Base-by-base conservation (phyloP, 2,797 vertebrate species). In the Hypotaenidia okinawae region DNA sequence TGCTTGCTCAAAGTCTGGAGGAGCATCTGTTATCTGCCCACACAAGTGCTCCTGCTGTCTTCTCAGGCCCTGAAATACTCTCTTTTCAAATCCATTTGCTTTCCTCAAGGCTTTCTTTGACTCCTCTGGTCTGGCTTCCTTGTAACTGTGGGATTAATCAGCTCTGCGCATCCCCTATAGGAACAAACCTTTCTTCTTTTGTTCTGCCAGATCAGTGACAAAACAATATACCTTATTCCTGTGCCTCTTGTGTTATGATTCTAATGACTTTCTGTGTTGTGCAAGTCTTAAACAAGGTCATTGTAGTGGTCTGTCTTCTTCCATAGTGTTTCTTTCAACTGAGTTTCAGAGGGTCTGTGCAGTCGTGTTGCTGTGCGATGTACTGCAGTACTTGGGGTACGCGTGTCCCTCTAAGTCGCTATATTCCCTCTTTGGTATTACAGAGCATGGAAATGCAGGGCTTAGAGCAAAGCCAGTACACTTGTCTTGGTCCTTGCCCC, bases 341-440 rank as follows among this genome's bases (percentile, higher is more conserved):
- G 49, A 28, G 16, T 70, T 84, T 68, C 58, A 62, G 62, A 47
- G 15, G 11, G 18, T 28, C 54, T 59, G 0, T 47, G 51, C 54
- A 82, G 47, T 22, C 72, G 66, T 67, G 30, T 61, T 61, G 37
- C 57, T 45, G 10, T 55, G 23, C 35, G 17, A 39, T 39, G 6
- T 35, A 9, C 32, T 78, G 30, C 37, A 77, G 28, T 54, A 43
- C n/a, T 25, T 33, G 12, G 24, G 18, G 33, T 68, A 17, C 18
- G 4, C 0, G 0, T 1, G 1, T 78, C 66, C 39, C 57, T 45
- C 7, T 41, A 66, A 81, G 15, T 69, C 35, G 4, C 39, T 32
- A 5, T 68, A 13, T 52, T 80, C n/a, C 25, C 4, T 61, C 55
- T 72, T 72, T 2, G 2, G 27, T 35, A 5, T 32, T 87, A 55